These are phyloP conservation scores for Thaleichthys pacificus DNA, from an alignment of 2,797 vertebrate genomes.

Conservation along the genomic window DNA sequence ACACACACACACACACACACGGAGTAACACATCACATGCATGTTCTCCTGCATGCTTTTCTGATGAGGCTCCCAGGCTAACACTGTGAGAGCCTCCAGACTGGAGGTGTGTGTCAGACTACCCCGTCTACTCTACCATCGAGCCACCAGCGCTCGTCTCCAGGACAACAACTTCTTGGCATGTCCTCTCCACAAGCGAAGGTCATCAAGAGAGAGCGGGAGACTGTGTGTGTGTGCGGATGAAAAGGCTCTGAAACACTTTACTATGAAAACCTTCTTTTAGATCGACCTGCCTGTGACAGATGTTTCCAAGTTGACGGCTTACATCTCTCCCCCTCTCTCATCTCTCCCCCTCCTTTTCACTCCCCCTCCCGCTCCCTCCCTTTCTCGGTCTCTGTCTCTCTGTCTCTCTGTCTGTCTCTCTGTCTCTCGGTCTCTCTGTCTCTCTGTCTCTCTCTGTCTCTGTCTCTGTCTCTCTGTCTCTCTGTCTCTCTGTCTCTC, in stretches of 20 bases:
- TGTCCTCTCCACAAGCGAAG: constrained; percentile 19
- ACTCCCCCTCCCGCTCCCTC: background rate
- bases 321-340: background rate
- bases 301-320: background rate
- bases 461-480: too few relatives aligned
- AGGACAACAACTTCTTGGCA: constrained; percentile 16
- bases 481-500: background rate
- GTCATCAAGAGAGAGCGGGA: background rate
- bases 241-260: background rate
- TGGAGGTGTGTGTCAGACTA: too few relatives aligned
- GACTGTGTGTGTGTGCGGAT: background rate
- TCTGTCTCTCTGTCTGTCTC: background rate
- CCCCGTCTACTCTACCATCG: background rate
- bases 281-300: too few relatives aligned
- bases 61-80: too few relatives aligned
- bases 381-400: background rate
- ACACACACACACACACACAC: too few relatives aligned
- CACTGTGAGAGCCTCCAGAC: too few relatives aligned
- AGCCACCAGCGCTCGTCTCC: background rate
- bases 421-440: background rate
- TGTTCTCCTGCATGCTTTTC: too few relatives aligned
- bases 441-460: background rate
- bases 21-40: too few relatives aligned
- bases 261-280: too few relatives aligned
- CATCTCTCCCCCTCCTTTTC: background rate